These are phyloP conservation scores for Melanotaenia duboulayi DNA, from an alignment of 2,113 vertebrate genomes.

Conservation along the genomic window DNA sequence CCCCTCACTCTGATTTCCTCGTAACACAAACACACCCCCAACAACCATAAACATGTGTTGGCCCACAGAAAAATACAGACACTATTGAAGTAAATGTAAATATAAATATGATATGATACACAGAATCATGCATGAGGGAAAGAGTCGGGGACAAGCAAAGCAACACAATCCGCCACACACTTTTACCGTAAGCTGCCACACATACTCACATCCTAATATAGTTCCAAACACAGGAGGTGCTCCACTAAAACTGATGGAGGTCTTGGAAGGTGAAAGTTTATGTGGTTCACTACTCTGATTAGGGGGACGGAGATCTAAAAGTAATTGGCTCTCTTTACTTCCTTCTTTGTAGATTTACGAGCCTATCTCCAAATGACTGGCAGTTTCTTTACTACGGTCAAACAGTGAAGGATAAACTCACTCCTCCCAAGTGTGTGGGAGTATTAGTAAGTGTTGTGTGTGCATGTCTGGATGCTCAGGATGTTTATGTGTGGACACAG, in stretches of 20 bases:
- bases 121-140: constrained; percentile 7
- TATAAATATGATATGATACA: too few species aligned
- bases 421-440: constrained; percentile 27
- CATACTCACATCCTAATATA: neutral
- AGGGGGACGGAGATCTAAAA: constrained; percentile 77
- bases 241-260: constrained; percentile 65
- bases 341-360: constrained; percentile 77
- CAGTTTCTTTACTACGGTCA: constrained; percentile 80
- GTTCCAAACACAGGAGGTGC: constrained; percentile 30
- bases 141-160: neutral
- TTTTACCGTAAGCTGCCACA: neutral
- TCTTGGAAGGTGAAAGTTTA: constrained; percentile 82
- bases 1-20: constrained; percentile 28
- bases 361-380: constrained; percentile 76
- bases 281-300: constrained; percentile 78
- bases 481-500: constrained; percentile 27
- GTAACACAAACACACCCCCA: constrained; percentile 21
- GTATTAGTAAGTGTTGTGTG: constrained; percentile 17
- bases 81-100: neutral
- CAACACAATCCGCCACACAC: neutral
- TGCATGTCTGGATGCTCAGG: constrained; percentile 14
- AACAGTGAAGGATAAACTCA: constrained; percentile 74
- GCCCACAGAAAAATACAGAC: neutral
- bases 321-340: constrained; percentile 81
- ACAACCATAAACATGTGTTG: neutral